Evolutionary conservation across 2,888 invertebrate species (phyloP), one percentile per base, ranked within the genome.

Genomic region (Drosophila histrio): DNA sequence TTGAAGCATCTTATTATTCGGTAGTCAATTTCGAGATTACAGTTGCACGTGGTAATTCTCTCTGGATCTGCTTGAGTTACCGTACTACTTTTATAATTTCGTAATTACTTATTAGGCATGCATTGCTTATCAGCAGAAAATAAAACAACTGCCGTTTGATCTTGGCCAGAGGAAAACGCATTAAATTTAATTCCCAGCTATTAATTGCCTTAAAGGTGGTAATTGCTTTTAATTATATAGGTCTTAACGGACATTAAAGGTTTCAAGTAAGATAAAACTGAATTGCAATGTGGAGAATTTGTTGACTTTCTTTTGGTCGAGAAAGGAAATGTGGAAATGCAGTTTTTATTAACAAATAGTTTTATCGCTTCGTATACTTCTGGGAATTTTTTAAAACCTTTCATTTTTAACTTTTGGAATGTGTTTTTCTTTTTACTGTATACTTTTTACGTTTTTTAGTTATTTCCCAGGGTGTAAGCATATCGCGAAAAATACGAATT

Each of bases 21-120:
- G 72, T 64, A 73, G 73, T 67, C 72, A 77, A 79, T 78, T 78
- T 71, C 52, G 46, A 68, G 68, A 79, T 79, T 84, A 43, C 47
- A 69, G 41, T 21, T 65, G 68, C 81, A 78, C 81, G 65, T 66
- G 78, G 65, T 65, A 49, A 71, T 62, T 67, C 62, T 75, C 67
- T 6, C 41, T 70, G 78, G 64, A 61, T 32, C 49, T 54, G 50
- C 59, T 32, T 64, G 56, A 73, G 39, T 57, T 56, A 70, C 38
- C 34, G 39, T 46, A 62, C 56, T 77, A 61, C 53, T 54, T 63
- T 65, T 61, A 68, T 73, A 61, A 61, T 57, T 58, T 56, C 61
- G 67, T 68, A 73, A 77, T 77, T 73, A 30, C 78, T 73, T 65
- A 59, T 70, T 54, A 72, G 34, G 46, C 32, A 47, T 60, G 15